Evolutionary conservation across 2,888 invertebrate species (phyloP), one percentile per base, ranked within the genome.

Genomic region (Iselma pallidipennis): DNA sequence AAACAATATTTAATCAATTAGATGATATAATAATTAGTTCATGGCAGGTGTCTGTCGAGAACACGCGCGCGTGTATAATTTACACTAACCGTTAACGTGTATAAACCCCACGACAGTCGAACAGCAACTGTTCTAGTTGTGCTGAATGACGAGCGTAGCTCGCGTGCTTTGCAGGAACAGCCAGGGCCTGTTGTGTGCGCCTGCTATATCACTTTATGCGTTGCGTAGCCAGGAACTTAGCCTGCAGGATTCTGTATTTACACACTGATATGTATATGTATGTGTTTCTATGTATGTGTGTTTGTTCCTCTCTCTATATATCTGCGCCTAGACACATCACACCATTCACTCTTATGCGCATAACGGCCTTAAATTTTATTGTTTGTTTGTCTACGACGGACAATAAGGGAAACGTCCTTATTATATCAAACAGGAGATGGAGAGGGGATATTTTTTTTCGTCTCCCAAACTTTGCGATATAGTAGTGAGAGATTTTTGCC

Each of bases 211-310:
- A 37, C 66, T 66, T 69, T 67, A 64, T 71, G 68, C 68, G 69
- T 70, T 71, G 68, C 69, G 69, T 70, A 65, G 66, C 68, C 37
- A 68, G 65, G 70, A 72, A 69, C 71, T 71, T 72, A 70, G 68
- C 70, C 70, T 68, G 69, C 71, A 69, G 71, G 68, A 70, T 69
- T 69, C 62, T 57, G 66, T 67, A 63, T 68, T 68, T 68, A 67
- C 67, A 67, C 56, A 37, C 16, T 9, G 37, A 16, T 16, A 16
- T 37, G 6, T 16, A 16, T 37, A 57, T 61, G 59, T 70, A 67
- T 68, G 71, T 68, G 61, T 59, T 62, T 64, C 60, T 58, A 56
- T 54, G 37, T 51, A 45, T 56, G 16, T 37, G 29, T 7, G 12
- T 29, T 12, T 29, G 29, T 29, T 29, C 29, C 1, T 12, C 12